phyloP scores from a whole-genome alignment of 2,797 vertebrate genomes.

The Apogon talboti region DNA sequence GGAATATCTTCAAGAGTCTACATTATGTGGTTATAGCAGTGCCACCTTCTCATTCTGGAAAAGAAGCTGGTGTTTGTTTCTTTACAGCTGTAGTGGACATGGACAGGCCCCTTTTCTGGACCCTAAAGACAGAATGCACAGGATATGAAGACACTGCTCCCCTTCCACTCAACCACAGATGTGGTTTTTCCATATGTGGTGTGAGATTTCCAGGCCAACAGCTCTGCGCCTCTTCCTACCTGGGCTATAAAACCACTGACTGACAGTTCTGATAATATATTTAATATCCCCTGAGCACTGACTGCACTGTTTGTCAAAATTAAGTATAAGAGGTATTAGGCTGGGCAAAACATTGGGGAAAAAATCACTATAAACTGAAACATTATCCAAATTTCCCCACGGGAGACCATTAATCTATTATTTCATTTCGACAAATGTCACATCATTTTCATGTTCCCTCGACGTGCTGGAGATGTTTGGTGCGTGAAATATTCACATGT shows the following conservation, averaged over 20 bases:
- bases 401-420: constrained; percentile 43
- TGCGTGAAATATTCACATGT: constrained; percentile 6
- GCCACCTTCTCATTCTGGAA: no score
- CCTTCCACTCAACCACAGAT: no score
- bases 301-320: constrained; percentile 36
- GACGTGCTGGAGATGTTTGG: constrained; percentile 19
- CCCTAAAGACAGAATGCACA: no score
- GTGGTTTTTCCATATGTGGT: no score
- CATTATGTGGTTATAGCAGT: no score
- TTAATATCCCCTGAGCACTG: constrained; percentile 20
- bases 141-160: no score
- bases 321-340: constrained; percentile 43
- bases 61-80: no score
- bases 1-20: no score
- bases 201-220: no score
- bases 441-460: constrained; percentile 32
- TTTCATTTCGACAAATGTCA: constrained; percentile 48
- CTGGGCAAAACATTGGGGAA: constrained; percentile 27
- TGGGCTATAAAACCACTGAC: constrained; percentile 18
- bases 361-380: constrained; percentile 25
- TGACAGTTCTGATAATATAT: constrained; percentile 23
- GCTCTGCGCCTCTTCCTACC: background rate
- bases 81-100: no score
- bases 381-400: constrained; percentile 40
- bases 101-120: no score